Base-by-base conservation (phyloP, 2,888 invertebrate species). In the Timema podura region DNA sequence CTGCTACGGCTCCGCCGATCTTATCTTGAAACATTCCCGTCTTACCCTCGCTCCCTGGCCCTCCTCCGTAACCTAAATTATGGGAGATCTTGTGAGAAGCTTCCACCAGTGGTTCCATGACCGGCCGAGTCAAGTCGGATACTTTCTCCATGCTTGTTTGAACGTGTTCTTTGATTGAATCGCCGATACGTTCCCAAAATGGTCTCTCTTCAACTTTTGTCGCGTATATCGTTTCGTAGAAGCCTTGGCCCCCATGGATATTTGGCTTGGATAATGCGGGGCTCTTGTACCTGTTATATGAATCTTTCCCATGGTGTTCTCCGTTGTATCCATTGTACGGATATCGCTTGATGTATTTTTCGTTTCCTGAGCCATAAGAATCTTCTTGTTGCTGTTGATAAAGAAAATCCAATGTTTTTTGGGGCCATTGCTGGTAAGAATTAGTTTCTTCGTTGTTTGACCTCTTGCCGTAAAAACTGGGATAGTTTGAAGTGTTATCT, bases 21-120 rank as follows among this genome's bases (percentile, higher is more conserved):
- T 73, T 71, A 45, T 73, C 71, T 47, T 73, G 73, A 9, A 73
- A 67, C 10, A 67, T 65, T 16, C 67, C 49, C 16, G 64, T 44
- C 72, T 70, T 83, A 84, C 59, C 81, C 80, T 5, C 83, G 0
- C 81, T 82, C 9, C 87, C 85, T 8, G 91, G 82, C 0, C 91
- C 91, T 0, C 81, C 82, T 9, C 87, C 85, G 9, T 91, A 82
- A 1, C 92, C 92, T 61, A 92, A 82, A 79, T 92, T 92, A 74
- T 90, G 87, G 0, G 91, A 89, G 71, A 92, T 91, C 79, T 91
- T 92, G 9, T 91, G 90, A 0, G 91, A 90, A 0, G 91, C 92
- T 80, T 92, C 91, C 0, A 91, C 87, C 48, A 92, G 79, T 0
- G 92, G 91, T 70, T 91, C 91, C 47, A 90, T 83, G 1, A 90